These are phyloP conservation scores for Salmo trutta DNA, from an alignment of 2,797 vertebrate genomes.

Conservation along the genomic window DNA sequence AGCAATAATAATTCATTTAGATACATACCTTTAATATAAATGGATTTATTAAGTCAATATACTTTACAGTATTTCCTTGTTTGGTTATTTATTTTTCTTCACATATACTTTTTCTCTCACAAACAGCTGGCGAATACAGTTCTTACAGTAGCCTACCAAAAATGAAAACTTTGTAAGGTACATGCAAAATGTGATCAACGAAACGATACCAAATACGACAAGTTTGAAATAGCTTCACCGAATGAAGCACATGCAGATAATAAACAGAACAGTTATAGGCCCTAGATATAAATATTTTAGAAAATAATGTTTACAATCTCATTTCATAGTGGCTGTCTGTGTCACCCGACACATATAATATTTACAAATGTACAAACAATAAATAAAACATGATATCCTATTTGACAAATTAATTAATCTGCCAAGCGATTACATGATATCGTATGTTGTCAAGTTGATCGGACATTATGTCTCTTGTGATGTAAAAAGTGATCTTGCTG, in stretches of 20 bases:
- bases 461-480: slow-evolving; percentile 14
- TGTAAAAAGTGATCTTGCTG: slow-evolving; percentile 39
- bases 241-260: slow-evolving; percentile 77
- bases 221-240: slow-evolving; percentile 53
- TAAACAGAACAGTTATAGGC: slow-evolving; percentile 70
- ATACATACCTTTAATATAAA: slow-evolving; percentile 71
- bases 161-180: slow-evolving; percentile 63
- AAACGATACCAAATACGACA: slow-evolving; percentile 68
- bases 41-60: slow-evolving; percentile 76
- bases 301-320: slow-evolving; percentile 77
- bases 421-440: slow-evolving; percentile 35
- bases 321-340: slow-evolving; percentile 76
- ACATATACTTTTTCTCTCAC: slow-evolving; percentile 59
- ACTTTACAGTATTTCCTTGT: slow-evolving; percentile 74
- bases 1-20: slow-evolving; percentile 61
- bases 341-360: slow-evolving; percentile 69
- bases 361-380: slow-evolving; percentile 84
- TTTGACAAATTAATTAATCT: slow-evolving; percentile 56
- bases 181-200: slow-evolving; percentile 76
- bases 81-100: slow-evolving; percentile 73
- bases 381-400: slow-evolving; percentile 74
- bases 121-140: slow-evolving; percentile 65
- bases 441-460: background rate
- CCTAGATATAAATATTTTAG: slow-evolving; percentile 84
- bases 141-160: slow-evolving; percentile 65